phyloP scores from a whole-genome alignment of 2,113 vertebrate genomes.

The Cavia porcellus region DNA sequence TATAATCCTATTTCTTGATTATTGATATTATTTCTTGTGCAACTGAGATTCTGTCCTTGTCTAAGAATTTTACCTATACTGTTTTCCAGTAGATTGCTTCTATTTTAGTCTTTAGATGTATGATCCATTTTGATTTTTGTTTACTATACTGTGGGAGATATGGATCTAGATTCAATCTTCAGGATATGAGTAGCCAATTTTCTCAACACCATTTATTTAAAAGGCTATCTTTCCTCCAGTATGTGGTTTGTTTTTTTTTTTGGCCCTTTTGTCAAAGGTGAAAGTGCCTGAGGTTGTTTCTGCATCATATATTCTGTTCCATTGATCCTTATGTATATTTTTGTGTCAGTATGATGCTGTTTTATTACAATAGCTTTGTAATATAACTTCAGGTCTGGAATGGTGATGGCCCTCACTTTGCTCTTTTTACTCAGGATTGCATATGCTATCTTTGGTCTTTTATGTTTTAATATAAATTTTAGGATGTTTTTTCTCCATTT shows the following conservation, averaged over 20 bases:
- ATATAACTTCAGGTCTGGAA: not conserved
- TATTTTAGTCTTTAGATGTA: not conserved
- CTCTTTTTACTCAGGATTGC: not conserved
- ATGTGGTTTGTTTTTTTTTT: not conserved
- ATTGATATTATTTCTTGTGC: not conserved
- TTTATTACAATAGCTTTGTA: not conserved
- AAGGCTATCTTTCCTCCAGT: not conserved
- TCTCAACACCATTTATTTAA: not conserved
- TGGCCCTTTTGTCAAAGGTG: not conserved
- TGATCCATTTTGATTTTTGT: not conserved
- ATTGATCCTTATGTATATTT: not conserved
- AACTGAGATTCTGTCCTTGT: not conserved
- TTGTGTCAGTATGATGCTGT: not conserved
- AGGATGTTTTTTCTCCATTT: not conserved
- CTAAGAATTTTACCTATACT: not conserved
- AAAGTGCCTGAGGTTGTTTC: not conserved
- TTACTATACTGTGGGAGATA: not conserved
- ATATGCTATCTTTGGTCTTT: not conserved
- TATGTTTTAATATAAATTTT: not conserved
- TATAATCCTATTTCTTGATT: not conserved
- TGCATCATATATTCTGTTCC: not conserved
- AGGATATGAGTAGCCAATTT: not conserved
- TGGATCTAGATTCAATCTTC: not conserved
- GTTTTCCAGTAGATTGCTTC: not conserved
- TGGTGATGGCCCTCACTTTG: not conserved